Base-by-base conservation (phyloP, 2,888 invertebrate species). In the Dasysyrphus tricinctus region DNA sequence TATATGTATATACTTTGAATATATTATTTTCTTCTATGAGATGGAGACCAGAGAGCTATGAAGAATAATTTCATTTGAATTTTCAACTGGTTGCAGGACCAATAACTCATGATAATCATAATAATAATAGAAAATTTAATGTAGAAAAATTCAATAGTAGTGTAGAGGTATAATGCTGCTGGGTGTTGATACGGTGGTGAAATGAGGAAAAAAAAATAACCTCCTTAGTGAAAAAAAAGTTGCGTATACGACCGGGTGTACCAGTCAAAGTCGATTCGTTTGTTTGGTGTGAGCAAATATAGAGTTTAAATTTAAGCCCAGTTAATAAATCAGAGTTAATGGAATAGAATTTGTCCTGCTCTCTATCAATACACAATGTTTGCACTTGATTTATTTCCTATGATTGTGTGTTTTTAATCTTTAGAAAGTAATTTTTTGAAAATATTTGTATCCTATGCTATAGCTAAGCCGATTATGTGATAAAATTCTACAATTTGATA, bases 21-120 rank as follows among this genome's bases (percentile, higher is more conserved):
- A 84, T 76, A 69, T 69, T 84, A 67, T 65, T 65, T 61, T 47
- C 44, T 67, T 49, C 5, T 61, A 82, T 78, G 67, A 78, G 54
- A 65, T 2, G 24, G 24, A 24, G 24, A 24, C n/a, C 24, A 24
- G 49, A 51, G 29, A 51, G 51, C 24, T 54, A 14, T n/a, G n/a
- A n/a, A n/a, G n/a, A n/a, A n/a, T n/a, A n/a, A n/a, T n/a, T n/a
- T n/a, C n/a, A n/a, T 70, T 78, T 70, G 44, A 75, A 65, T 56
- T 72, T 65, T n/a, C 39, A 19, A 34, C 63, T 65, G 65, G 63
- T 44, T 73, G 69, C 69, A 69, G 54, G 61, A 69, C 70, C 74
- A 75, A 65, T 72, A 80, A 80, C 65, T 84, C 59, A 67, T 69
- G 9, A 69, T 67, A 34, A 81, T 42, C 12, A 42, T 73, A 44